Base-by-base conservation (phyloP, 2,797 vertebrate species). In the Chelonia mydas region DNA sequence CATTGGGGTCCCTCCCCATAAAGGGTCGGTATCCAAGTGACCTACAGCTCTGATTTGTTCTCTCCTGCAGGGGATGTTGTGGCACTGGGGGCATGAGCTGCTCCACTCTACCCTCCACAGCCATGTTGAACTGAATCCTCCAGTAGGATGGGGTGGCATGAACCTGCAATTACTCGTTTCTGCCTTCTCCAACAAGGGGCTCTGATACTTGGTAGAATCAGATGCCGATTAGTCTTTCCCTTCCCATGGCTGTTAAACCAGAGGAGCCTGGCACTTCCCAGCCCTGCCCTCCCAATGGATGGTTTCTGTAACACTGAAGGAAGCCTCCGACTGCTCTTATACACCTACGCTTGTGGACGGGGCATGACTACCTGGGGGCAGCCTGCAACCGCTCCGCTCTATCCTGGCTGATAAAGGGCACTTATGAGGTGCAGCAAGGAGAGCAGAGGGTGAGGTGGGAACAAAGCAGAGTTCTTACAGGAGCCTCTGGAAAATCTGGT, bases 401-500 rank as follows among this genome's bases (percentile, higher is more conserved):
- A 13, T 23, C 80, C 53, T 0, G 0, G 54, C 41, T 86, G 61
- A 81, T 82, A 91, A 31, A 10, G 3, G 11, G 21, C 31, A 21
- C 6, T 83, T 82, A 16, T 2, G 0, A 84, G 61, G 28, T 53
- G 55, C n/a, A 87, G 28, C 50, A 90, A 87, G 17, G 37, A 86
- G 11, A 21, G 25, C 41, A 1, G 37, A 8, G 28, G 47, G 21
- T 50, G 3, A 5, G 0, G 68, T 6, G 72, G 84, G 25, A 0
- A 33, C 89, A 78, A 16, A 51, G 77, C 19, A 47, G 57, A 57
- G 65, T 78, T 88, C 99, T 99, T 97, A 99, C 99, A 99, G 98
- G 88, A 99, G 98, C 92, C 98, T 98, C 95, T 99, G 99, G 98
- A 99, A 99, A 83, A 99, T 99, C 90, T 99, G 98, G 27, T 99